phyloP scores from a whole-genome alignment of 1,140 invertebrate genomes.

The Hypothenemus hampei region DNA sequence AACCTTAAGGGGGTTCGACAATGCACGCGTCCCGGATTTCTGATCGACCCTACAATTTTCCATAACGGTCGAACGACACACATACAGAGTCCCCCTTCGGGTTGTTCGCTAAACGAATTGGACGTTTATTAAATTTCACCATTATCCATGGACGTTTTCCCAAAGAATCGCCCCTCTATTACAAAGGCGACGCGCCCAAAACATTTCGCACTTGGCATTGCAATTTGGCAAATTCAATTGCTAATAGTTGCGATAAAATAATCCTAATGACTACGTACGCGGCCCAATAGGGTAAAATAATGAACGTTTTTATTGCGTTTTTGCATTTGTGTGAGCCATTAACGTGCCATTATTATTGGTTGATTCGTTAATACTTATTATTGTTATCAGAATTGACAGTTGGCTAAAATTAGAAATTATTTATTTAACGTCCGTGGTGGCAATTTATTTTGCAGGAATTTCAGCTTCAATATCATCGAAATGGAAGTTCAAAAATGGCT shows the following conservation, averaged over 20 bases:
- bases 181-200: background rate
- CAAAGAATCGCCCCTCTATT: background rate
- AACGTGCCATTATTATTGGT: background rate
- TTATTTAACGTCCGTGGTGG: no score
- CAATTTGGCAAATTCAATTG: conserved; percentile 24
- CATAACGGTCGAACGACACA: conserved; percentile 11
- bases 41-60: conserved; percentile 15
- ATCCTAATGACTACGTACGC: conserved; percentile 14
- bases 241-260: conserved; percentile 22
- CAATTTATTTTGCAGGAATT: no score
- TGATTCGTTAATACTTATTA: no score
- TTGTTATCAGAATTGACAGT: background rate
- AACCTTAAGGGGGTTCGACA: conserved; percentile 12
- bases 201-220: conserved; percentile 22
- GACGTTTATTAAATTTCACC: background rate
- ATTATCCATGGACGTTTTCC: background rate
- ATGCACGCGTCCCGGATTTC: conserved; percentile 15
- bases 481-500: no score
- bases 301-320: conserved; percentile 18
- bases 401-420: no score
- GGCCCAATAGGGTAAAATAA: conserved; percentile 14
- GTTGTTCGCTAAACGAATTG: conserved; percentile 2
- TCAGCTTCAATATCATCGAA: no score
- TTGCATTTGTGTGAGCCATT: conserved; percentile 3
- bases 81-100: background rate